Conservation (phyloP, 2,797 vertebrate species). For the Crax fasciolata region DNA sequence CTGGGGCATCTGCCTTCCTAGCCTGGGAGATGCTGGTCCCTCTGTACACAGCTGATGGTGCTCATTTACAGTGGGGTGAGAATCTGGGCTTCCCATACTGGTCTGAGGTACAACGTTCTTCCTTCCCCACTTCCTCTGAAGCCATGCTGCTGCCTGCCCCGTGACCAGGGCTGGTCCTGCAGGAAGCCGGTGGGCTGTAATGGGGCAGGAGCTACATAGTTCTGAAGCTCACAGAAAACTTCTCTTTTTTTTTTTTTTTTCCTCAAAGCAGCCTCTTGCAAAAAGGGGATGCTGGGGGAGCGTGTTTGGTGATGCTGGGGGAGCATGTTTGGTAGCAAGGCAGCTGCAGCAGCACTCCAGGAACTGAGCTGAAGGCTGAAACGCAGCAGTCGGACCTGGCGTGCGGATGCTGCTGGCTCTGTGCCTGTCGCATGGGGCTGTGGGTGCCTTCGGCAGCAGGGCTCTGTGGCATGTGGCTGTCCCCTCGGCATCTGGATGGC, state of each 20-base stretch:
- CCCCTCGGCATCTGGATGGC: background rate
- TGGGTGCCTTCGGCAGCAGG: background rate
- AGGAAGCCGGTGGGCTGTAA: background rate
- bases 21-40: background rate
- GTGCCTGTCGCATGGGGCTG: background rate
- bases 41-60: background rate
- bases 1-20: background rate
- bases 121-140: accelerated
- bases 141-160: background rate
- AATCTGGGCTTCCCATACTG: background rate
- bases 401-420: accelerated
- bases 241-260: background rate
- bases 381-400: background rate
- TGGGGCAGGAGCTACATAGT: background rate
- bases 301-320: accelerated
- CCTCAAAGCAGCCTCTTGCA: too few species aligned
- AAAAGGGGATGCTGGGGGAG: background rate
- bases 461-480: background rate
- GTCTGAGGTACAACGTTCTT: background rate
- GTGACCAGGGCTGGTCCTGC: background rate
- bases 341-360: accelerated
- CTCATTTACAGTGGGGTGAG: background rate
- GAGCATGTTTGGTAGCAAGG: accelerated
- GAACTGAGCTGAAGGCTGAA: accelerated
- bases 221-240: background rate